Evolutionary conservation across 2,113 vertebrate species (phyloP), one percentile per base, ranked within the genome.

Genomic region (Eudyptes chrysolophus): DNA sequence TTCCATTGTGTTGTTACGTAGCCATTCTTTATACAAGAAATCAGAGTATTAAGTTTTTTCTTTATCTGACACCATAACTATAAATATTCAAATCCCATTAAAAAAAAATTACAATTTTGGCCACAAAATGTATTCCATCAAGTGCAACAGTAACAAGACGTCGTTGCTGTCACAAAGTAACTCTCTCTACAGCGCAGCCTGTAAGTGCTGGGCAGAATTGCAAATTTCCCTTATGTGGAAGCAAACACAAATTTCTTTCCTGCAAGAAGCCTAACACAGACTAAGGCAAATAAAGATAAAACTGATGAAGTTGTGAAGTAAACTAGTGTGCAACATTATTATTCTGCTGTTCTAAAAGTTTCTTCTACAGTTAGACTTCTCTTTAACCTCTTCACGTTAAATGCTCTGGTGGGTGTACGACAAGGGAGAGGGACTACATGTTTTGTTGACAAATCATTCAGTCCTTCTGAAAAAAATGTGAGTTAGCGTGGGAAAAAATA

Each of bases 301-400:
- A 36, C 18, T 11, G 12, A 38, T 21, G 3, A 60, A 70, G 36
- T 0, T 65, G 6, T 16, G 65, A 57, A 77, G 46, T 6, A 29
- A 89, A 55, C 19, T 34, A 60, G 32, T 0, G 0, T 16, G 38
- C 25, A 86, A 13, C 1, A 3, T 18, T 58, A 69, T 21, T n/a
- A 40, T 12, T 79, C 6, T 0, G 3, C 49, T 65, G 12, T 24
- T 84, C 36, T 29, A 77, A 10, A 36, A 44, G 16, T 25, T 79
- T 86, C 32, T 60, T n/a, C 22, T 46, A 34, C 40, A 49, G 38
- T 18, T 18, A 60, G 22, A 51, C 15, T 48, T 55, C 24, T 85
- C 64, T 48, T 51, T 71, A 75, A 49, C 25, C 15, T 75, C 5
- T 34, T 55, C 3, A 9, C 2, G 21, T 6, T 19, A 40, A 80